These are phyloP conservation scores for Lottia scabra DNA, from an alignment of 2,888 invertebrate genomes.

Conservation along the genomic window DNA sequence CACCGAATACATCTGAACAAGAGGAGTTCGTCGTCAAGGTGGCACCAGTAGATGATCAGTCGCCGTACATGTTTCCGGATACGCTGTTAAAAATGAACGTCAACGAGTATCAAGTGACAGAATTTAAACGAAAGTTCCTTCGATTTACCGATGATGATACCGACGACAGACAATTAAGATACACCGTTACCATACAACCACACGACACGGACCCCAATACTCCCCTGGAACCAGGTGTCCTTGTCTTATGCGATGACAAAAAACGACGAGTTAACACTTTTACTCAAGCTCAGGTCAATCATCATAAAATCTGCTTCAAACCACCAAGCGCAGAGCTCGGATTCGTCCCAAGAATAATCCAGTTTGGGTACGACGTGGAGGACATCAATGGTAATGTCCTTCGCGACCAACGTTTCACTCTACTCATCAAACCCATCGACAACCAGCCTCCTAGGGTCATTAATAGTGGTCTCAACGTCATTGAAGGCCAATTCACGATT, in stretches of 20 bases:
- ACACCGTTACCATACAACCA: constrained; percentile 53
- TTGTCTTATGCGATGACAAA: constrained; percentile 60
- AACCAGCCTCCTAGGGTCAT: constrained; percentile 65
- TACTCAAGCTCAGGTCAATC: constrained; percentile 67
- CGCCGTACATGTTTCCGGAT: constrained; percentile 60
- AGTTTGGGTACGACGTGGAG: constrained; percentile 64
- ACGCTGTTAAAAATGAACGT: constrained; percentile 61
- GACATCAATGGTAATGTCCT: constrained; percentile 64
- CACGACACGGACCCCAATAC: constrained; percentile 62
- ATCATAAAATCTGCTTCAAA: constrained; percentile 66
- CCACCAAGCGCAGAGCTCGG: constrained; percentile 65
- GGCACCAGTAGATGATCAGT: constrained; percentile 64
- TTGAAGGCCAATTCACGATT: constrained; percentile 59
- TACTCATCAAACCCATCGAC: constrained; percentile 63
- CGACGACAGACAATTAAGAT: constrained; percentile 55
- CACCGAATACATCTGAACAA: constrained; percentile 63
- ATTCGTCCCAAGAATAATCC: constrained; percentile 61
- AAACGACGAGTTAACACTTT: constrained; percentile 51
- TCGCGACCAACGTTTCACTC: constrained; percentile 60
- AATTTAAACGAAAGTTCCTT: constrained; percentile 56
- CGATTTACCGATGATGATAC: constrained; percentile 62
- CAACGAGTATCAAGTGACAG: constrained; percentile 60
- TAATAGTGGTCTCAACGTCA: constrained; percentile 57
- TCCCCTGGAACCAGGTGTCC: constrained; percentile 54
- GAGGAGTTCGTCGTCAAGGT: constrained; percentile 63